Base-by-base conservation (phyloP, 1,140 invertebrate genomes). In the Rhopalosiphum maidis region DNA sequence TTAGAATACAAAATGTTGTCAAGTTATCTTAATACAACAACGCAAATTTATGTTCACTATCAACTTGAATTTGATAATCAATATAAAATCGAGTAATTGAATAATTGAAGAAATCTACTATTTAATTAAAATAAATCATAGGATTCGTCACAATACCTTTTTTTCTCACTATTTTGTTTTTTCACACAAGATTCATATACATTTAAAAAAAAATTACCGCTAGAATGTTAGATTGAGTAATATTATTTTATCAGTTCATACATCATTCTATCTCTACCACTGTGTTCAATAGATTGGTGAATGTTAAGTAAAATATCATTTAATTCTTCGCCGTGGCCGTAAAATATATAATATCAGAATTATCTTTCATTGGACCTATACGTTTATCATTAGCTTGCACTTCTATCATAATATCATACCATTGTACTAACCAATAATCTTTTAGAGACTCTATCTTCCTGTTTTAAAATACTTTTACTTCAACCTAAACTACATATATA, bases 41-140 rank as follows among this genome's bases (percentile, higher is more conserved):
- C 22, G 60, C 7, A 55, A 35, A 90, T 90, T 90, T 68, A 90
- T 77, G 77, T 41, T 91, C 7, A 35, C 90, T 37, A 82, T 91
- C 90, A 55, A 37, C 8, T 37, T 68, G n/a, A 18, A 0, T 35
- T 88, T 88, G 86, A 46, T n/a, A 48, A 88, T 51, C 86, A n/a
- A 46, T 46, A 46, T 37, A 37, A 37, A 37, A 37, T 37, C 37
- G 37, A 37, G 2, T 37, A 37, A 37, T 37, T 37, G 37, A 1
- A 37, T 37, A 37, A 37, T 37, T 37, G 37, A 37, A 37, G 37
- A 37, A 37, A 37, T 37, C 37, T 37, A 37, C 37, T 37, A 37
- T 37, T 37, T 37, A 37, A 37, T 37, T 37, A 37, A 37, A 37
- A 37, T 37, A 37, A 37, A 37, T 37, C 37, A 37, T 37, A 37